Conservation (phyloP, 64 coral and sea anemone genomes). For the Porites lutea region DNA sequence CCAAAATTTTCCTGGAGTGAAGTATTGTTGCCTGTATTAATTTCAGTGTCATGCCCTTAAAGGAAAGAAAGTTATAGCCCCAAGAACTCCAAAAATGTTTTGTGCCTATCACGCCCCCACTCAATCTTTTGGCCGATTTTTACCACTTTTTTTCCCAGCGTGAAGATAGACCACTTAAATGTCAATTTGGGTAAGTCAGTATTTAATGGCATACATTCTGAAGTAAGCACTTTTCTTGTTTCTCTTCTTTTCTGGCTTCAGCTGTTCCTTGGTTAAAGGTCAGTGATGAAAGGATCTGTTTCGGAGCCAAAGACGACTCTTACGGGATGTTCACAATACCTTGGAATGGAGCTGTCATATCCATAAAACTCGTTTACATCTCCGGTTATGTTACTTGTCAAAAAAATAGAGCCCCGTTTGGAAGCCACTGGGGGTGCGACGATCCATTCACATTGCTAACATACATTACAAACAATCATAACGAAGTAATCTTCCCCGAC, state of each 20-base stretch:
- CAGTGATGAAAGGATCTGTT: neutral
- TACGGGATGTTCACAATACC: slow-evolving; percentile 20
- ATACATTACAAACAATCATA: neutral
- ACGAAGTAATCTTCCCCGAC: neutral
- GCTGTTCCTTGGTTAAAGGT: slow-evolving; percentile 22
- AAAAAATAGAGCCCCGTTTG: neutral
- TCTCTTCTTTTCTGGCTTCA: neutral
- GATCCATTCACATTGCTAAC: neutral
- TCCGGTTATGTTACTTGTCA: slow-evolving; percentile 19
- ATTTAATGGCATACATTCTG: no score
- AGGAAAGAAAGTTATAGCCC: no score
- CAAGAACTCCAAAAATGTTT: no score
- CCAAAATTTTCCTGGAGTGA: no score
- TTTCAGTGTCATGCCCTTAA: no score
- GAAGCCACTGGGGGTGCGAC: neutral
- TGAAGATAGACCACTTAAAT: no score
- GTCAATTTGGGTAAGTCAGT: no score
- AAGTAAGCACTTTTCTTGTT: no score
- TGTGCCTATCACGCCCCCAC: no score
- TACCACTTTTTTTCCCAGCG: no score
- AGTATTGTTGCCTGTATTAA: no score
- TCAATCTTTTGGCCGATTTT: no score
- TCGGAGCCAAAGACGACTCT: slow-evolving; percentile 5
- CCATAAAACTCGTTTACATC: slow-evolving; percentile 18
- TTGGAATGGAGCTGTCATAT: neutral